A percentile compares a stretch with the other conserved stretches of the same genome.
Conservation (phyloP, 1,140 invertebrate genomes). For the Medauroidea extradentata region DNA sequence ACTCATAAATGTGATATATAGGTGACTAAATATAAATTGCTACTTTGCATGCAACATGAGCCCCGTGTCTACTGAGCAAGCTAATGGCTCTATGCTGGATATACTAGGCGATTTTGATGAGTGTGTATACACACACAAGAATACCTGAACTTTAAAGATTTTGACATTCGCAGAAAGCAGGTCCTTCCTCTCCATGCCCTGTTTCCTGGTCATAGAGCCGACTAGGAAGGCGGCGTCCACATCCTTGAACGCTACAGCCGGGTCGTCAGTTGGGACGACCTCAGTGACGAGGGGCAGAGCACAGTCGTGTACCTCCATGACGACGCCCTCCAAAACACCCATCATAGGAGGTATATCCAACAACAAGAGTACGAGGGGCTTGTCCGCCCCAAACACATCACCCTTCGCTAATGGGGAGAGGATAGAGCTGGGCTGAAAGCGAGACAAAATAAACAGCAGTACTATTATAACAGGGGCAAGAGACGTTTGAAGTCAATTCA, state of each 20-base stretch:
- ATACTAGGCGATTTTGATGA: too few relatives aligned
- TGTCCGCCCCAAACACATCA: constrained; percentile 90
- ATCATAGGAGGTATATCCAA: constrained; percentile 96
- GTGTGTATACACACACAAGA: too few relatives aligned
- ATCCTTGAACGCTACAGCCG: constrained; percentile 88
- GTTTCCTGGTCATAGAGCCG: constrained; percentile 95
- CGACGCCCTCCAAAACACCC: constrained; percentile 90
- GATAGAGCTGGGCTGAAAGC: too few relatives aligned
- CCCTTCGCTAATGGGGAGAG: constrained; percentile 92
- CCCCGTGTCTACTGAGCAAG: too few relatives aligned
- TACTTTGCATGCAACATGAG: too few relatives aligned
- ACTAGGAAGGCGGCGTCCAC: constrained; percentile 96
- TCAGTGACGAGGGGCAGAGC: constrained; percentile 76
- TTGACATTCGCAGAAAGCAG: constrained; percentile 93
- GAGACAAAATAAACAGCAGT: too few relatives aligned
- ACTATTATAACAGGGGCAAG: too few relatives aligned
- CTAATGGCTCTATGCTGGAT: too few relatives aligned
- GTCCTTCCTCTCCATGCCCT: constrained; percentile 99
- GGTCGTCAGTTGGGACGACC: constrained; percentile 83
- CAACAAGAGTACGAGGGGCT: constrained; percentile 84
- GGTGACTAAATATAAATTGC: too few relatives aligned
- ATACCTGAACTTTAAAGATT: constrained; percentile 90
- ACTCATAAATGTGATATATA: too few relatives aligned
- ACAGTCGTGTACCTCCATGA: constrained; percentile 96
- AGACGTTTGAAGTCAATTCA: too few relatives aligned